Evolutionary conservation across 2,797 vertebrate genomes (phyloP).

Genomic region (Heliangelus exortis): DNA sequence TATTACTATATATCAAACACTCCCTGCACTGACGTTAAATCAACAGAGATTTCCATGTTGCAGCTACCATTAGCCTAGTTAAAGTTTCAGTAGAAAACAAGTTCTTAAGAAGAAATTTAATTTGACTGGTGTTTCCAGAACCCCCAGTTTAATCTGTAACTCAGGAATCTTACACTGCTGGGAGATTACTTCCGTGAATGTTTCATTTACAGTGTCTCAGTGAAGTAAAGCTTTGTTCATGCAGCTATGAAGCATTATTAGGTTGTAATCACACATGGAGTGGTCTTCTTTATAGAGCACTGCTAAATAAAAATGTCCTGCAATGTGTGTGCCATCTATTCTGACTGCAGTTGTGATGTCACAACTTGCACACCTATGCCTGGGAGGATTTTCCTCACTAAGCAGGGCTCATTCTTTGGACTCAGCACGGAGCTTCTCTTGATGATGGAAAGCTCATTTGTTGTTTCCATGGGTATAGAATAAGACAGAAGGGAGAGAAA

Average conservation of each 20-base stretch:
- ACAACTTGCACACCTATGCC: slow-evolving; percentile 26
- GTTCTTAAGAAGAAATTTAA: background rate
- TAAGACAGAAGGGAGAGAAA: slow-evolving; percentile 10
- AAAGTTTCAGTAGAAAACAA: background rate
- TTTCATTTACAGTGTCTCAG: slow-evolving; percentile 13
- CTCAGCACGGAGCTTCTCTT: slow-evolving; percentile 15
- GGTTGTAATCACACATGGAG: background rate
- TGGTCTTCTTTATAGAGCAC: background rate
- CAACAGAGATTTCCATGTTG: background rate
- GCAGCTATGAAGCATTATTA: background rate
- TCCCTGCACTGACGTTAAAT: background rate
- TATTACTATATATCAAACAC: background rate
- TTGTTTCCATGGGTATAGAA: background rate
- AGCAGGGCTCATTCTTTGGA: slow-evolving; percentile 1
- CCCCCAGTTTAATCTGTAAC: background rate
- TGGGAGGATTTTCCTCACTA: background rate
- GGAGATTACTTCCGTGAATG: background rate
- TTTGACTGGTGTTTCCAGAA: slow-evolving; percentile 5
- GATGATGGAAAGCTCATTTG: background rate
- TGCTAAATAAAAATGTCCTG: slow-evolving; percentile 1
- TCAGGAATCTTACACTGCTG: background rate
- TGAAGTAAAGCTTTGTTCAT: slow-evolving; percentile 4
- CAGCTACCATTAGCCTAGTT: background rate
- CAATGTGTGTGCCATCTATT: slow-evolving; percentile 11
- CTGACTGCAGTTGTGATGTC: slow-evolving; percentile 25